Evolutionary conservation across 2,888 invertebrate species (phyloP), one percentile per base, ranked within the genome.

Genomic region (Zele albiditarsus): DNA sequence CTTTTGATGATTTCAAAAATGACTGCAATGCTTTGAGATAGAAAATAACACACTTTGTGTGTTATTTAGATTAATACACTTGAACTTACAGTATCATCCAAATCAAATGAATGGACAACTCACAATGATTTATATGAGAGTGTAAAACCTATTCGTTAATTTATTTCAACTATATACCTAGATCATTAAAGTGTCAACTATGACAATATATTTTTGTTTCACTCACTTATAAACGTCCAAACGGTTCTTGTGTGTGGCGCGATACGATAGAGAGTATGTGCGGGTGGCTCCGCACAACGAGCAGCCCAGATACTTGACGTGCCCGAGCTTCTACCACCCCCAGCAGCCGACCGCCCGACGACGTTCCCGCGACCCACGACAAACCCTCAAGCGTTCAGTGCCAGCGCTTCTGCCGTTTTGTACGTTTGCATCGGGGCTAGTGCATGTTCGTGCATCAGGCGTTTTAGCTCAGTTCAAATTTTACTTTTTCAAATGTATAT

Each of bases 331-430:
- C 62, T 60, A 28, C 66, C 72, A 53, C 68, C 28, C 60, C 68
- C 28, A 42, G 73, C 27, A 1, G n/a, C 49, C 25, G 5, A 20
- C 27, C 67, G 67, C 20, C 20, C 49, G 38, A n/a, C 27, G 62
- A 68, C 58, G 57, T 42, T 31, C 77, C 58, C 63, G 27, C 27
- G 67, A 31, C 67, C 76, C 72, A 31, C 65, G 53, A 65, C 71
- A 67, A 60, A 46, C 77, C 71, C 70, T 74, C 76, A 77, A 74
- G 77, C 68, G 65, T 71, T 87, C 86, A 88, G 88, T 88, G 84
- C 82, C 83, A 85, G 84, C 87, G 87, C 86, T 87, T 86, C 87
- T 82, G 83, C 79, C 84, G 85, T 79, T 83, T 82, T 78, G 82
- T 82, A 81, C 84, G 83, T 81, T 80, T 80, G 80, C 62, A 69